phyloP scores from a whole-genome alignment of 2,113 vertebrate species.

The Anhinga anhinga region DNA sequence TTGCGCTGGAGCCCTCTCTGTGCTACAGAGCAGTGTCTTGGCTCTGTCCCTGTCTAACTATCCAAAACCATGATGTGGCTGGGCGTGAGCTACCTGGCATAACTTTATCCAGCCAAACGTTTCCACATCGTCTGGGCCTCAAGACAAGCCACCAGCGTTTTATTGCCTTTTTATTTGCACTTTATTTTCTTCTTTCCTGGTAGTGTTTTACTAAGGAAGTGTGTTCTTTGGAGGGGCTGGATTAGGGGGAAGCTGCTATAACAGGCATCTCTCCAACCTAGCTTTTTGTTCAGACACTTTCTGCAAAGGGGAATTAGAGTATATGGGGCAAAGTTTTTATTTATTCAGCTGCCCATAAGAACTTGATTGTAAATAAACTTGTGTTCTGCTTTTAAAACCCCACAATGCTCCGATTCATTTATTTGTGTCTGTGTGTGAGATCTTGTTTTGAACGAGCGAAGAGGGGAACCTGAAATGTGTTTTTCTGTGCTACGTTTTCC shows the following conservation, averaged over 20 bases:
- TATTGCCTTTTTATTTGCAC: conserved; percentile 78
- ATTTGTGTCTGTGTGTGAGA: background rate
- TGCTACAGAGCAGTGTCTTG: background rate
- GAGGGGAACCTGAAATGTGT: background rate
- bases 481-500: background rate
- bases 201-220: conserved; percentile 28
- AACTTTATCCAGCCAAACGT: conserved; percentile 8
- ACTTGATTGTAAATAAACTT: conserved; percentile 79
- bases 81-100: background rate
- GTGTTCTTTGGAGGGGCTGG: background rate
- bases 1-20: background rate
- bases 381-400: conserved; percentile 71
- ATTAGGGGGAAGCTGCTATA: background rate
- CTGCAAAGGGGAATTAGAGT: background rate
- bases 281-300: conserved; percentile 8
- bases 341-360: conserved; percentile 77
- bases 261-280: background rate
- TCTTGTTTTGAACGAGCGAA: background rate
- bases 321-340: conserved; percentile 68
- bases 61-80: background rate
- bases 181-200: conserved; percentile 70
- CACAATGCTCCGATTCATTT: background rate
- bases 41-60: background rate
- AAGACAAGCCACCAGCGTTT: conserved; percentile 51
- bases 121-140: background rate